Evolutionary conservation across 2,888 invertebrate genomes (phyloP).

Genomic region (Macrosoma leucophasiata): DNA sequence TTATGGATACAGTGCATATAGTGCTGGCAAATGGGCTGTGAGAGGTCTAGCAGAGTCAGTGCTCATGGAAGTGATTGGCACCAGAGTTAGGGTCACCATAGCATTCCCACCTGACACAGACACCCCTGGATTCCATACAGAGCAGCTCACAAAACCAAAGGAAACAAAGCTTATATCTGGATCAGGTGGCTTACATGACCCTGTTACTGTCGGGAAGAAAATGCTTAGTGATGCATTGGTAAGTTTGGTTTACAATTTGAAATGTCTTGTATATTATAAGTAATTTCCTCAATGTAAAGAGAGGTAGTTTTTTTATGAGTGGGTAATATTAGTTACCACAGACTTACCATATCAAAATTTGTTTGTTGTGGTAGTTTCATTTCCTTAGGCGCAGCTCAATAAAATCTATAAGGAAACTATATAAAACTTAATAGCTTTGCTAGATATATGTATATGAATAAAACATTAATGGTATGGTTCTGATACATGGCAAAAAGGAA

Average conservation of each 20-base stretch:
- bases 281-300: too few relatives aligned
- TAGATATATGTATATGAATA: too few relatives aligned
- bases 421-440: too few relatives aligned
- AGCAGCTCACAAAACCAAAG: slow-evolving; percentile 89
- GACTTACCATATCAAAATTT: too few relatives aligned
- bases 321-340: too few relatives aligned
- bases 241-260: slow-evolving; percentile 26
- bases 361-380: too few relatives aligned
- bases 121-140: slow-evolving; percentile 94
- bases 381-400: too few relatives aligned
- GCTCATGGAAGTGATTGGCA: slow-evolving; percentile 93
- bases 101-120: slow-evolving; percentile 97
- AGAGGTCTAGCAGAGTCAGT: slow-evolving; percentile 95
- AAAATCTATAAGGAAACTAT: too few relatives aligned
- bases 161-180: slow-evolving; percentile 93
- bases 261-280: too few relatives aligned
- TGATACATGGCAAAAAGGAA: too few relatives aligned
- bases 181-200: slow-evolving; percentile 83
- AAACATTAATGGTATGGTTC: too few relatives aligned
- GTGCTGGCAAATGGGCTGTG: slow-evolving; percentile 95
- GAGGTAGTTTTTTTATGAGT: too few relatives aligned
- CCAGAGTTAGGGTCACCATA: slow-evolving; percentile 88
- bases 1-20: slow-evolving; percentile 95
- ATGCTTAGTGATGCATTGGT: slow-evolving; percentile 89
- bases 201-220: slow-evolving; percentile 86